Evolutionary conservation across 2,797 vertebrate genomes (phyloP), one percentile per base, ranked within the genome.

Genomic region (Oreochromis mossambicus): DNA sequence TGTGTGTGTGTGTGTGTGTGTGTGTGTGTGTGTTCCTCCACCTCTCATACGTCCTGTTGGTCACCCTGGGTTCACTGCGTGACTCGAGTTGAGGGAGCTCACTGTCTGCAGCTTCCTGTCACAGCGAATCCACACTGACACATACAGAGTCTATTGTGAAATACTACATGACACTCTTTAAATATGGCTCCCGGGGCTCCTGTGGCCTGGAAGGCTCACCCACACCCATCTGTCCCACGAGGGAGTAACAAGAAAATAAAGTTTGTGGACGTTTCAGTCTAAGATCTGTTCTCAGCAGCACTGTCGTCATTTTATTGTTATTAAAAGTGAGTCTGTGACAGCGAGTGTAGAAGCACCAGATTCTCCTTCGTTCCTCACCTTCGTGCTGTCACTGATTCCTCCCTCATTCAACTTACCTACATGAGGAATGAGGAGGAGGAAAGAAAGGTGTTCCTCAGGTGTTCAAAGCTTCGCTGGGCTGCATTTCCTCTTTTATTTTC

Each of bases 331-430:
- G 15, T 43, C 75, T 4, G 43, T 58, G 55, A 58, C 29, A 58
- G 26, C 8, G 8, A 36, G 7, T 7, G 1, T 29, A 61, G 48
- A 54, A 77, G 77, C 77, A 41, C 41, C 55, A 21, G 32, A 56
- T 78, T 46, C 77, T 55, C 81, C 80, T 55, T 83, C 51, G 5
- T 43, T 54, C n/a, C 32, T 82, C 81, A 66, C 81, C 38, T 11
- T 10, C 15, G 15, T 4, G 56, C 29, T 3, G 41, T 63, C 26
- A 68, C 7, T 4, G 29, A 58, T 61, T 51, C 80, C 7, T 43
- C 56, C 79, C 12, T 83, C 80, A 50, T 58, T 54, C 2, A 5
- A 14, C 56, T 83, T 75, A 86, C 86, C 52, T 4, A 81, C 79
- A 84, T 15, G 38, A 77, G 26, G 73, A 51, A 84, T 58, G 77